These are phyloP conservation scores for Euglossa dilemma DNA, from an alignment of 1,140 invertebrate genomes.

Conservation along the genomic window DNA sequence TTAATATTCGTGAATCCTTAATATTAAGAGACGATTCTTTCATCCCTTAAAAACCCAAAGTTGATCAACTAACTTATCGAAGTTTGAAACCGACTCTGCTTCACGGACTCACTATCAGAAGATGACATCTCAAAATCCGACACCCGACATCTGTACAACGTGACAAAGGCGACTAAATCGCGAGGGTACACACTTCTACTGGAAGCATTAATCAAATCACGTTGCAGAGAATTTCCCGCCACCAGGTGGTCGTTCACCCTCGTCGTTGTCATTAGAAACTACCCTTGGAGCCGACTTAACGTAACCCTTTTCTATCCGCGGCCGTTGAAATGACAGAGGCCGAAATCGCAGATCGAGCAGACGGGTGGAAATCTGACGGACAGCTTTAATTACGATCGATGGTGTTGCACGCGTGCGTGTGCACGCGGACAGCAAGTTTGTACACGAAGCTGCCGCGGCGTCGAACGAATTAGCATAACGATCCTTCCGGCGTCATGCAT, in stretches of 20 bases:
- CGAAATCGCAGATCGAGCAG: conserved; percentile 26
- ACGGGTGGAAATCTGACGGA: conserved; percentile 44
- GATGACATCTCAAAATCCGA: too few relatives aligned
- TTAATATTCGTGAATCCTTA: too few relatives aligned
- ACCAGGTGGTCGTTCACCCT: too few relatives aligned
- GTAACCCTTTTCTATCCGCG: not conserved
- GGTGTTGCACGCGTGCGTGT: not conserved
- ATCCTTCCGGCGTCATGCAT: conserved; percentile 56
- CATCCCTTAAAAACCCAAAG: too few relatives aligned
- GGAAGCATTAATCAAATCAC: not conserved
- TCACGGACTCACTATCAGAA: too few relatives aligned
- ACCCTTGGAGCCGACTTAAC: conserved; percentile 5
- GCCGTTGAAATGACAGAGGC: conserved; percentile 26
- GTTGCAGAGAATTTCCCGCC: not conserved
- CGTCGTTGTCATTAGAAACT: not conserved
- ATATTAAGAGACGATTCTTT: too few relatives aligned
- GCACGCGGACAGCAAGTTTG: conserved; percentile 12
- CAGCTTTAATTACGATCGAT: conserved; percentile 56
- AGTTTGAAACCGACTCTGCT: too few relatives aligned
- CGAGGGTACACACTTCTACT: not conserved
- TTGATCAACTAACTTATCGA: too few relatives aligned
- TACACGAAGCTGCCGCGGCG: conserved; percentile 28
- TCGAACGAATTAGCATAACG: conserved; percentile 51
- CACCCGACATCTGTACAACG: too few relatives aligned
- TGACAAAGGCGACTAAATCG: not conserved